Evolutionary conservation across 1,140 invertebrate genomes (phyloP).

Genomic region (Halictus rubicundus): DNA sequence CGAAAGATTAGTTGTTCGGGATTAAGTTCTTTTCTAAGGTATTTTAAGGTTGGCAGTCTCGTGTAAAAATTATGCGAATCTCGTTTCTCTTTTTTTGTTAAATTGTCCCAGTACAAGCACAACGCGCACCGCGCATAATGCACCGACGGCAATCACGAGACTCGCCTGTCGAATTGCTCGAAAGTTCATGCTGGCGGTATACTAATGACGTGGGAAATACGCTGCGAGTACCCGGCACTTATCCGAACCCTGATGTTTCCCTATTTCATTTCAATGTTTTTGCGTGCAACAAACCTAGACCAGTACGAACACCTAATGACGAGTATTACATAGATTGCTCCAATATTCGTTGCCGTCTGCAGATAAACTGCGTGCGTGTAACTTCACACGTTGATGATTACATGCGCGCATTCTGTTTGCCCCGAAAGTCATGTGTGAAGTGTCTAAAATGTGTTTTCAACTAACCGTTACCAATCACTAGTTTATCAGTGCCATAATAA

Average conservation of each 20-base stretch:
- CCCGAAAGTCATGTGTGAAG: too few species aligned
- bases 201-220: constrained; percentile 65
- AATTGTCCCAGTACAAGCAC: not conserved
- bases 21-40: too few species aligned
- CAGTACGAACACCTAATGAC: not conserved
- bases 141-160: constrained; percentile 61
- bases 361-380: too few species aligned
- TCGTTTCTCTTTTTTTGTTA: not conserved
- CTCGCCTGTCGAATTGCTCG: constrained; percentile 52
- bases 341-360: too few species aligned
- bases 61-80: too few species aligned
- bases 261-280: constrained; percentile 27
- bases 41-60: too few species aligned
- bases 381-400: too few species aligned
- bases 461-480: too few species aligned
- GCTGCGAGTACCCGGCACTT: constrained; percentile 50
- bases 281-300: constrained; percentile 29
- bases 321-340: not conserved
- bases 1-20: too few species aligned
- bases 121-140: constrained; percentile 21
- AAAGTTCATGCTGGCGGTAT: constrained; percentile 59
- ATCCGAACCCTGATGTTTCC: constrained; percentile 40
- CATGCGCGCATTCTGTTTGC: too few species aligned
- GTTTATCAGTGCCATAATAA: too few species aligned
- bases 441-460: too few species aligned